phyloP scores from a whole-genome alignment of 2,113 vertebrate genomes.

The Varanus komodoensis region DNA sequence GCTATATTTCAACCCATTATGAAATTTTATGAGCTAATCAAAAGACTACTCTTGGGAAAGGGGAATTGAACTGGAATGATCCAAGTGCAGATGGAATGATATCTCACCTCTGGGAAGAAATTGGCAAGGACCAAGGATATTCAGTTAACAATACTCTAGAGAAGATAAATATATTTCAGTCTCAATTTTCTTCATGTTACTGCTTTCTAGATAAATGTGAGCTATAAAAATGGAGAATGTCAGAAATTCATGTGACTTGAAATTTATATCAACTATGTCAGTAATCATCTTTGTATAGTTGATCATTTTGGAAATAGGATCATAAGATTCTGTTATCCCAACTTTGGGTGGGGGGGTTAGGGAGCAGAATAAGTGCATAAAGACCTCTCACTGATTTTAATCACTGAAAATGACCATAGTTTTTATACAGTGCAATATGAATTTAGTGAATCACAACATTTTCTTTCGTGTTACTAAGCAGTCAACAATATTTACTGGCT shows the following conservation, averaged over 20 bases:
- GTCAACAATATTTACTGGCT: neutral
- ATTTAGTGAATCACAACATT: neutral
- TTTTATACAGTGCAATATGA: neutral
- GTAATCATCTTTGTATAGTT: neutral
- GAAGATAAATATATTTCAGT: slow-evolving; percentile 10
- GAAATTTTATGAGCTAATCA: slow-evolving; percentile 27
- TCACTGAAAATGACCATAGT: neutral
- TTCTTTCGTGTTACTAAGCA: neutral
- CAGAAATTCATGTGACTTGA: neutral
- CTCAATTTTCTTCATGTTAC: neutral
- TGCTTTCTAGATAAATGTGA: slow-evolving; percentile 20
- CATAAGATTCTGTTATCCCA: neutral
- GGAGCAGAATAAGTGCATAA: neutral
- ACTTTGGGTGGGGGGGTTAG: too few relatives aligned
- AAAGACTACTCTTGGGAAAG: slow-evolving; percentile 1
- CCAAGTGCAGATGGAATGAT: neutral
- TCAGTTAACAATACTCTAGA: slow-evolving; percentile 12
- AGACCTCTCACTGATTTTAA: neutral
- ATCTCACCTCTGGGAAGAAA: slow-evolving; percentile 14
- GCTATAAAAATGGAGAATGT: slow-evolving; percentile 5
- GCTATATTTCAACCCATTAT: neutral
- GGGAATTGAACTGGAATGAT: neutral
- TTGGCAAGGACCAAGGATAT: neutral
- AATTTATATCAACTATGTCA: neutral
- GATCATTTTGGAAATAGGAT: neutral